Conservation (phyloP, 2,113 vertebrate species). For the Saimiri boliviensis region DNA sequence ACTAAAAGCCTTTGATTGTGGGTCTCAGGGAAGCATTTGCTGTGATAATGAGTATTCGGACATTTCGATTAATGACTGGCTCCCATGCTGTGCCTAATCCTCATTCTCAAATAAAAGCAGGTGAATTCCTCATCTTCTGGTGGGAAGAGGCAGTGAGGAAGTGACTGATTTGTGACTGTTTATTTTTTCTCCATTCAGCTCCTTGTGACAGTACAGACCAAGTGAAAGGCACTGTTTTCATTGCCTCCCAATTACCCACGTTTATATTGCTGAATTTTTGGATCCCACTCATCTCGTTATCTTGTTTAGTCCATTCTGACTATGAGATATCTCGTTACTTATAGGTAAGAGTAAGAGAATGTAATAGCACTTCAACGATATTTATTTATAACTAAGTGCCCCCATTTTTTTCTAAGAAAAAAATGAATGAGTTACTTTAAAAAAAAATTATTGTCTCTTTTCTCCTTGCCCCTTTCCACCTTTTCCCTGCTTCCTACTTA, state of each 20-base stretch:
- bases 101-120: not conserved
- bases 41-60: not conserved
- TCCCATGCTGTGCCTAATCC: not conserved
- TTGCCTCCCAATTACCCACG: not conserved
- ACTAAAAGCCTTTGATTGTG: not conserved
- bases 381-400: too few species aligned
- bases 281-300: not conserved
- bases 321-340: not conserved
- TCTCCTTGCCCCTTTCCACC: too few species aligned
- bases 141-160: not conserved
- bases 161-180: not conserved
- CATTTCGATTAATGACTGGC: not conserved
- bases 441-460: too few species aligned
- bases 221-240: not conserved
- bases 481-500: too few species aligned
- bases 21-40: not conserved
- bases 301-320: not conserved
- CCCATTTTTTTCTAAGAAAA: too few species aligned
- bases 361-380: not conserved
- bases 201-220: not conserved
- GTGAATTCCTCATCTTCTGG: not conserved
- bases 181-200: not conserved
- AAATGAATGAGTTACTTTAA: too few species aligned
- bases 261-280: not conserved
- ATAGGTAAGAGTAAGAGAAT: not conserved